Percentiles rank a stretch among this genome's conserved stretches.
Evolutionary conservation across 2,888 invertebrate species (phyloP).

Genomic region (Camptogramma bilineatum): DNA sequence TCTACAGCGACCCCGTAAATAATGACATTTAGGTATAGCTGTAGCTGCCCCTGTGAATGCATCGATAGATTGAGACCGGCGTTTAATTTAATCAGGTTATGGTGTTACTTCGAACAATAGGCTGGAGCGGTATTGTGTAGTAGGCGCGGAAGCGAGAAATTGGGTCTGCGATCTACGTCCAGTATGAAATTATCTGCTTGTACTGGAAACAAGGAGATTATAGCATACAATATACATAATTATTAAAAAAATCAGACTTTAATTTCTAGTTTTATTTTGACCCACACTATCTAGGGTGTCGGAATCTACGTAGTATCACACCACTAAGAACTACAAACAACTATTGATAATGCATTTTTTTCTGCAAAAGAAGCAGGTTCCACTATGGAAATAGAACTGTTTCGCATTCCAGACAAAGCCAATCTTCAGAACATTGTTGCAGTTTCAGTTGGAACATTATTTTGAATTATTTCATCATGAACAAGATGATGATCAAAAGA

Average conservation of each 20-base stretch:
- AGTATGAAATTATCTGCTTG: conserved; percentile 8
- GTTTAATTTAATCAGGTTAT: conserved; percentile 28
- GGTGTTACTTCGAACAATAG: conserved; percentile 25
- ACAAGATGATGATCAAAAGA: too few species aligned
- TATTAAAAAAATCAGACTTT: neutral
- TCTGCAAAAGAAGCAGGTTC: too few species aligned
- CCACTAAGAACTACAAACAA: too few species aligned
- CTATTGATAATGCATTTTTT: too few species aligned
- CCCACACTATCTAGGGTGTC: too few species aligned
- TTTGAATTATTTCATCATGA: too few species aligned
- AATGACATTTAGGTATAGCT: conserved; percentile 7
- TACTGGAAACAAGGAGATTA: neutral
- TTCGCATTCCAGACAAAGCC: too few species aligned
- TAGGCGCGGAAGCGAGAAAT: conserved; percentile 21
- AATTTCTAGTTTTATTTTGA: too few species aligned
- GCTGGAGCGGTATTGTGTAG: conserved; percentile 19
- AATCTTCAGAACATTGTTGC: too few species aligned
- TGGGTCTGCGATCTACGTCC: conserved; percentile 14
- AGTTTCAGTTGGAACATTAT: too few species aligned
- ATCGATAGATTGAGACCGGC: conserved; percentile 17
- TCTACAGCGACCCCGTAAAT: conserved; percentile 24
- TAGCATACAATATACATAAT: neutral
- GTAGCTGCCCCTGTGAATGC: conserved; percentile 19
- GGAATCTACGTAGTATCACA: too few species aligned
- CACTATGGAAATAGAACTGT: too few species aligned